Conservation (phyloP, 2,113 vertebrate species). For the Xyliphius kryptos region DNA sequence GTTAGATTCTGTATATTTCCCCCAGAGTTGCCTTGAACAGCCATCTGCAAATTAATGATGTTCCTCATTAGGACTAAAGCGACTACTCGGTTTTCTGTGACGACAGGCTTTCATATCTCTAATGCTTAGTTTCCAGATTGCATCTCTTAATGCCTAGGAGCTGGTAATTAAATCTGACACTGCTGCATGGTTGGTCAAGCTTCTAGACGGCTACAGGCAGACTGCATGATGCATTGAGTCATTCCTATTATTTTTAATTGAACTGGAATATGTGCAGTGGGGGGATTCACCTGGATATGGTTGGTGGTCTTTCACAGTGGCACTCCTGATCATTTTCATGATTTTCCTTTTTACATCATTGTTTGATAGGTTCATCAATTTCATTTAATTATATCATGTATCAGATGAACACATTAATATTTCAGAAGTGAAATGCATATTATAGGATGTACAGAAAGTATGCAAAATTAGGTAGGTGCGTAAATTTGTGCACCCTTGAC, state of each 20-base stretch:
- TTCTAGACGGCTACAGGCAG: neutral
- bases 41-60: constrained; percentile 27
- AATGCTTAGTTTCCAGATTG: constrained; percentile 6
- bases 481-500: too few relatives aligned
- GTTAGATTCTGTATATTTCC: neutral
- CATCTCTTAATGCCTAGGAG: constrained; percentile 22
- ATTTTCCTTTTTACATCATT: too few relatives aligned
- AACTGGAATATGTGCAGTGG: too few relatives aligned
- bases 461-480: too few relatives aligned
- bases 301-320: too few relatives aligned
- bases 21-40: neutral
- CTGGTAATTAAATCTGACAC: constrained; percentile 28
- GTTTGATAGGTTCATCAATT: too few relatives aligned
- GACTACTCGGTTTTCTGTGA: constrained; percentile 9
- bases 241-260: constrained; percentile 1
- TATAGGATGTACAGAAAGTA: too few relatives aligned
- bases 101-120: constrained; percentile 11
- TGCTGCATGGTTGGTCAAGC: constrained; percentile 10
- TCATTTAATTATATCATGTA: too few relatives aligned
- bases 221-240: constrained; percentile 2
- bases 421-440: too few relatives aligned
- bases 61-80: constrained; percentile 22
- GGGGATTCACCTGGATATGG: too few relatives aligned
- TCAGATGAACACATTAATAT: too few relatives aligned
- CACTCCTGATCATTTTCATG: too few relatives aligned